These are phyloP conservation scores for Miltochrista miniata DNA, from an alignment of 2,888 invertebrate genomes.

Conservation along the genomic window DNA sequence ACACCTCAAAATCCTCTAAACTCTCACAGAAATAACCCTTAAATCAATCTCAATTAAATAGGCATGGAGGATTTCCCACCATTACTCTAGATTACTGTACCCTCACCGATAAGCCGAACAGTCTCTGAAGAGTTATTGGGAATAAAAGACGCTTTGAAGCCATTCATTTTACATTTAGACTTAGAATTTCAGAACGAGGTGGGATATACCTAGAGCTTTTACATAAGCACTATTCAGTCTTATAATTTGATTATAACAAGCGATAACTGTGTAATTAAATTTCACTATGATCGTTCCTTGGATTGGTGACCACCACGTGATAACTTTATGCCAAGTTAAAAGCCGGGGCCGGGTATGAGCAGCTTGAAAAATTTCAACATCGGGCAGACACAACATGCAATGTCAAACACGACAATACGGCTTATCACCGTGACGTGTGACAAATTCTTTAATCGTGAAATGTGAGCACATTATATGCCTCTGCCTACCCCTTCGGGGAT, in stretches of 20 bases:
- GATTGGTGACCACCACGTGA: too few species aligned
- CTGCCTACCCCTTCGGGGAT: background rate
- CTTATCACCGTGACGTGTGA: too few species aligned
- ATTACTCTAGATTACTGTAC: conserved; percentile 34
- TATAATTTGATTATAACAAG: too few species aligned
- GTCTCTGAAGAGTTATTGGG: conserved; percentile 28
- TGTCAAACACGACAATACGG: too few species aligned
- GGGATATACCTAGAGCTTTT: background rate
- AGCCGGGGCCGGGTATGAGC: too few species aligned
- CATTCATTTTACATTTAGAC: conserved; percentile 23
- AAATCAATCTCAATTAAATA: conserved; percentile 39
- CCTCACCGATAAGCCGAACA: conserved; percentile 25
- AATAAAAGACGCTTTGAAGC: conserved; percentile 29
- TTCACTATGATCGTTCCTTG: too few species aligned
- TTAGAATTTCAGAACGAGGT: conserved; percentile 3
- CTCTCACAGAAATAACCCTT: conserved; percentile 4
- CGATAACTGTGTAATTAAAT: too few species aligned
- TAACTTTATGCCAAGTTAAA: too few species aligned
- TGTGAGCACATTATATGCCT: too few species aligned
- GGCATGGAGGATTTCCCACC: conserved; percentile 20
- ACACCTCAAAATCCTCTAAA: background rate
- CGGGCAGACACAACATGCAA: too few species aligned
- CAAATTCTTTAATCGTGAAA: too few species aligned
- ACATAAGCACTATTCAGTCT: background rate
- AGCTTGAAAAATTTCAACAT: too few species aligned